Evolutionary conservation across 1,140 invertebrate species (phyloP), one percentile per base, ranked within the genome.

Genomic region (Ceratoteleas bidentatus): DNA sequence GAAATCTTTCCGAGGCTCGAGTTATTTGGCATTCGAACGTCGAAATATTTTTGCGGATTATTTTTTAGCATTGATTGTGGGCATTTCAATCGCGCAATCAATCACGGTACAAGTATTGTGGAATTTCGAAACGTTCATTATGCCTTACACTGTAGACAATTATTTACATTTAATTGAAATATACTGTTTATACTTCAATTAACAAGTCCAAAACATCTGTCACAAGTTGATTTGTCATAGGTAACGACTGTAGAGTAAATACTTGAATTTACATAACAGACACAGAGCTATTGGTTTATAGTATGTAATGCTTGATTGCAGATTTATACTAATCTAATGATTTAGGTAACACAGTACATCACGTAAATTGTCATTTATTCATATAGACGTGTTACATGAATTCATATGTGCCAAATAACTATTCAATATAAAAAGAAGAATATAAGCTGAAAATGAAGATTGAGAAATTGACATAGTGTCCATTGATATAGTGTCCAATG

Each of bases 241-340:
- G 74, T 69, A 64, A 40, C 58, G 58, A 69, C 47, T 64, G 53
- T 65, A 72, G 36, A 24, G 77, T 38, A 74, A 80, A 80, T 80
- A 74, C 77, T 80, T 80, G 77, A 57, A 74, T 80, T 69, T 80
- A 80, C 69, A 80, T 80, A 69, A 79, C 66, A 54, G 40, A 43
- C 24, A 24, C 40, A 53, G 15, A 24, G 50, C 61, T 69, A 74
- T 74, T 69, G 77, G 58, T 62, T 80, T 66, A 66, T 16, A 15
- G 60, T 60, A 47, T 50, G 49, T 45, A 72, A 79, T 68, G 69
- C 57, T 73, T 73, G 68, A 73, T 79, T 72, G 56, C 68, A 66
- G 61, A 73, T 79, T 72, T 73, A 70, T 73, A 66, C 56, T 61
- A 79, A 72, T 73, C 62, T 66, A 66, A 73, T 72, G 53, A 72